Conservation (phyloP, 2,113 vertebrate species). For the Melanerpes formicivorus region DNA sequence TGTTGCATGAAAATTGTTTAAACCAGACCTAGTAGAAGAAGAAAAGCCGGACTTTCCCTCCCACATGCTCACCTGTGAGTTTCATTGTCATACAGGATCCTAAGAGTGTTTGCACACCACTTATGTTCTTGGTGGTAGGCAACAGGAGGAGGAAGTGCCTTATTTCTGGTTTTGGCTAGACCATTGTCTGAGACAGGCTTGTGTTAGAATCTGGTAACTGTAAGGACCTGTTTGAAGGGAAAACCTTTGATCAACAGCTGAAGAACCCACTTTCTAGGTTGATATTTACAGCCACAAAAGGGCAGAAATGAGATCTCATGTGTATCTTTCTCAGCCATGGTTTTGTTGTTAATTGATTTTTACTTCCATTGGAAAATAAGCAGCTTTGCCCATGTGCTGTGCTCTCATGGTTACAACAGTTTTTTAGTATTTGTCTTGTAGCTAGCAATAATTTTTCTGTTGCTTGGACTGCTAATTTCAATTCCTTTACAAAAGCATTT, state of each 20-base stretch:
- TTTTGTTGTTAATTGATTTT: neutral
- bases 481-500: neutral
- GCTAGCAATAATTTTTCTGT: neutral
- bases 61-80: neutral
- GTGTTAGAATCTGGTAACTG: neutral
- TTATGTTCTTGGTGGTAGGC: neutral
- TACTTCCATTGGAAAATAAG: neutral
- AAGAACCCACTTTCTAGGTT: neutral
- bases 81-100: fast-evolving
- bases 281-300: neutral
- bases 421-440: neutral
- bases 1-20: neutral
- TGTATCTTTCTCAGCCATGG: neutral
- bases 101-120: neutral
- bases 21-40: neutral
- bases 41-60: neutral
- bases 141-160: neutral
- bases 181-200: neutral
- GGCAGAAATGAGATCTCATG: neutral
- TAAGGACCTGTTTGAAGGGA: neutral
- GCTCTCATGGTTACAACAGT: neutral
- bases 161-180: neutral
- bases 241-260: neutral
- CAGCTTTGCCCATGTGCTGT: neutral
- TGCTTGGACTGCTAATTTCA: neutral